These are phyloP conservation scores for Aphaenogaster ashmeadi DNA, from an alignment of 1,140 invertebrate species.

Conservation along the genomic window DNA sequence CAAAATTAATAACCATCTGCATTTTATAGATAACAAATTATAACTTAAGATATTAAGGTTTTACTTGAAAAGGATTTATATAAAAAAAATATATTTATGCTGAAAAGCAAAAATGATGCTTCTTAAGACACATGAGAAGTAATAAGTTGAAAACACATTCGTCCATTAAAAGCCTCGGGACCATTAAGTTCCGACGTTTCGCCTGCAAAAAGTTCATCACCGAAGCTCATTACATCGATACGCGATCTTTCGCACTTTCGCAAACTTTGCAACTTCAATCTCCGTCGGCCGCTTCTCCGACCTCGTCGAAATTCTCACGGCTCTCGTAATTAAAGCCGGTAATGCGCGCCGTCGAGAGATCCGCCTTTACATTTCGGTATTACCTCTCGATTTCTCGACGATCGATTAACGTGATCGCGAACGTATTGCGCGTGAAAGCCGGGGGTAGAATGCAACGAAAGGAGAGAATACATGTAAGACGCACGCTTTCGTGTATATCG, in stretches of 20 bases:
- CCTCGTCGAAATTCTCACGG: conserved; percentile 74
- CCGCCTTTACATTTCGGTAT: conserved; percentile 69
- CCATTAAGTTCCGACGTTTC: conserved; percentile 27
- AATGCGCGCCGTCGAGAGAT: conserved; percentile 57
- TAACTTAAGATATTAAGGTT: neutral
- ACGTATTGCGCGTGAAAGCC: conserved; percentile 53
- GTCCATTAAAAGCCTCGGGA: conserved; percentile 55
- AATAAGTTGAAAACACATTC: conserved; percentile 42
- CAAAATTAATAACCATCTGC: neutral
- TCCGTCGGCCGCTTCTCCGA: conserved; percentile 46
- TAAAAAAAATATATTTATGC: neutral
- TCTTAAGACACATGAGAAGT: conserved; percentile 13
- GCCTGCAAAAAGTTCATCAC: conserved; percentile 55
- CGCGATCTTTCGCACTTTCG: conserved; percentile 66
- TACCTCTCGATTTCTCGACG: conserved; percentile 61
- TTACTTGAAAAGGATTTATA: neutral
- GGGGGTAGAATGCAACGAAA: neutral
- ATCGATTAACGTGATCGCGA: conserved; percentile 70
- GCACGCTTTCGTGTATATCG: neutral
- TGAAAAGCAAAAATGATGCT: neutral
- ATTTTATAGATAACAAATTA: neutral
- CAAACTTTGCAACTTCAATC: conserved; percentile 68
- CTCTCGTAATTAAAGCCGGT: conserved; percentile 73
- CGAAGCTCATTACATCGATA: conserved; percentile 72
- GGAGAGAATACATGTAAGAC: conserved; percentile 14